Evolutionary conservation across 2,888 invertebrate genomes (phyloP), one percentile per base, ranked within the genome.

Genomic region (Xanthorhoe designata): DNA sequence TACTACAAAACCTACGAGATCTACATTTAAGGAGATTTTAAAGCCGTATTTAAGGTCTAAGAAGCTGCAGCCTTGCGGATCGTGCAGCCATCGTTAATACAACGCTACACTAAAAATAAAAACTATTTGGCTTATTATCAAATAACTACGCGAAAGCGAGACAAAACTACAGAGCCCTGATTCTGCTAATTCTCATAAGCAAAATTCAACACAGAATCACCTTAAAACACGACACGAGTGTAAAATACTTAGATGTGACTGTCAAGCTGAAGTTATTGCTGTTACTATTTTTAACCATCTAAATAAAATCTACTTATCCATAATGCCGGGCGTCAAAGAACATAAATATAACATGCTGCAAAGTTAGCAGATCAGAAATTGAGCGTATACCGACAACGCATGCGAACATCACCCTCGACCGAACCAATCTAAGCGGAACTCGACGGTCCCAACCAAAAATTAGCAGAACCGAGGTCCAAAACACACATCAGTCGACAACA

Each of bases 51-150:
- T 45, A 78, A 79, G 71, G 72, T 79, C 79, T 78, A 86, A 82
- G 77, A 88, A 90, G 92, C 92, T 89, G 92, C 90, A 90, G 91
- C 90, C 89, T 82, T 81, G 80, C 81, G 81, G 81, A 79, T 75
- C 74, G 83, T 83, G 85, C 85, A 81, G 84, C 82, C 79, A 78
- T 78, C 76, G 74, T 78, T 74, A 71, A 61, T 75, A 75, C 72
- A 82, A 79, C 74, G 84, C 84, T 86, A 85, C 84, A 85, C 85
- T 82, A 82, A 76, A 76, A 75, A 75, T 79, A 84, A 82, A 81
- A 78, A 79, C 85, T 85, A 86, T 85, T 86, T 83, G 86, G 87
- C 87, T 85, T 82, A 82, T 81, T 72, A 77, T 83, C 78, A 77
- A 79, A 77, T 74, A 77, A 81, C 78, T 81, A 84, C 83, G 81